These are phyloP conservation scores for Athalia cordata DNA, from an alignment of 2,888 invertebrate genomes.

Conservation along the genomic window DNA sequence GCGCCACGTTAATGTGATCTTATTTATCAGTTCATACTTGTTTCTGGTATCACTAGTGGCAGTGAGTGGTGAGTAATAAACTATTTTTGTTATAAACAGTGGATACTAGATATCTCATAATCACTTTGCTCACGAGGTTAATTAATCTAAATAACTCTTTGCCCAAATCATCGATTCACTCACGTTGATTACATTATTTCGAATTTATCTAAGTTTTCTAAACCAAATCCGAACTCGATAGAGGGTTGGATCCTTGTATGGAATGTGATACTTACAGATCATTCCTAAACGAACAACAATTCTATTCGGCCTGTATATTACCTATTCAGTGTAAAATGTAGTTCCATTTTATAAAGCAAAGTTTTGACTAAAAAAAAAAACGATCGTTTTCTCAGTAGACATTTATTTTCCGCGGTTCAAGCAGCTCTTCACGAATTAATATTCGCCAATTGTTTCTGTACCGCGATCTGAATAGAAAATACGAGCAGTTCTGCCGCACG, in stretches of 20 bases:
- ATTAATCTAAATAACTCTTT: too few species aligned
- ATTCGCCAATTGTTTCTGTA: not conserved
- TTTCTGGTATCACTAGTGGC: not conserved
- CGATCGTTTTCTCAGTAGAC: not conserved
- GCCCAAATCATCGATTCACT: too few species aligned
- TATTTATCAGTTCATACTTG: conserved; percentile 5
- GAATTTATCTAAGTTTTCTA: too few species aligned
- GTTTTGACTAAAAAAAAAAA: not conserved
- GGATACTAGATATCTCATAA: too few species aligned
- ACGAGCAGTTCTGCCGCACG: not conserved
- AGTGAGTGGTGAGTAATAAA: not conserved
- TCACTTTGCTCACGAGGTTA: too few species aligned
- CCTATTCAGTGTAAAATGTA: conserved; percentile 18
- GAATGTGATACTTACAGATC: not conserved
- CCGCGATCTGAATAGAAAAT: conserved; percentile 10
- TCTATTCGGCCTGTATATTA: conserved; percentile 29
- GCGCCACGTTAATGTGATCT: not conserved
- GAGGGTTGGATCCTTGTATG: not conserved
- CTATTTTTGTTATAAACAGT: not conserved
- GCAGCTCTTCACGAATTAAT: not conserved
- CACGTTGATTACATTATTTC: too few species aligned
- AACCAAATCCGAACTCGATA: not conserved
- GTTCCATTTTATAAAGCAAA: conserved; percentile 12
- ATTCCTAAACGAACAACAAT: not conserved
- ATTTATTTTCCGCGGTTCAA: not conserved